Evolutionary conservation across 2,113 vertebrate species (phyloP).

Genomic region (Labrus mixtus): DNA sequence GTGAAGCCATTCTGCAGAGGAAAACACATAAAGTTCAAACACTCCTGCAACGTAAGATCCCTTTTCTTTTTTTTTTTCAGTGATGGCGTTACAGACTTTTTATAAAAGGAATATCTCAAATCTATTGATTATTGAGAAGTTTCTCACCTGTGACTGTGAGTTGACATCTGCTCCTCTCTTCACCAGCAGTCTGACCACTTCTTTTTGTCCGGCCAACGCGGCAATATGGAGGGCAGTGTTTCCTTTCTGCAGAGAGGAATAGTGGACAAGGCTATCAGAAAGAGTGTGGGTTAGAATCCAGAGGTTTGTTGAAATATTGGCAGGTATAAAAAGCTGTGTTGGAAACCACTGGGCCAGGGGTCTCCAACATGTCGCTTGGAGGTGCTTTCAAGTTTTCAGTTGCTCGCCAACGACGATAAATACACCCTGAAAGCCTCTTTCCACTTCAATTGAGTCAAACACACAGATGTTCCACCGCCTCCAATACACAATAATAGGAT

Average conservation of each 20-base stretch:
- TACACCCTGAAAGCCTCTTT: no score
- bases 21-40: constrained; percentile 6
- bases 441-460: no score
- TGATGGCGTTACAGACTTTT: background rate
- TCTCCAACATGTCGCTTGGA: no score
- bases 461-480: no score
- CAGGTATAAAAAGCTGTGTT: no score
- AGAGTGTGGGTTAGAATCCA: background rate
- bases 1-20: constrained; percentile 95
- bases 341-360: no score
- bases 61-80: background rate
- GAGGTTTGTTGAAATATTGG: no score
- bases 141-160: constrained; percentile 93
- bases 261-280: background rate
- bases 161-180: constrained; percentile 96
- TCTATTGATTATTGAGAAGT: background rate
- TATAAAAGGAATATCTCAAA: background rate
- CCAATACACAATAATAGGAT: no score
- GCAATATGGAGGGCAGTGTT: constrained; percentile 98
- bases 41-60: background rate
- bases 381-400: no score
- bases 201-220: constrained; percentile 93
- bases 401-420: no score
- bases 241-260: constrained; percentile 88
- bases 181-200: constrained; percentile 92